A percentile compares a stretch with the other conserved stretches of the same genome.
Evolutionary conservation across 2,888 invertebrate species (phyloP).

Genomic region (Cyclophora punctaria): DNA sequence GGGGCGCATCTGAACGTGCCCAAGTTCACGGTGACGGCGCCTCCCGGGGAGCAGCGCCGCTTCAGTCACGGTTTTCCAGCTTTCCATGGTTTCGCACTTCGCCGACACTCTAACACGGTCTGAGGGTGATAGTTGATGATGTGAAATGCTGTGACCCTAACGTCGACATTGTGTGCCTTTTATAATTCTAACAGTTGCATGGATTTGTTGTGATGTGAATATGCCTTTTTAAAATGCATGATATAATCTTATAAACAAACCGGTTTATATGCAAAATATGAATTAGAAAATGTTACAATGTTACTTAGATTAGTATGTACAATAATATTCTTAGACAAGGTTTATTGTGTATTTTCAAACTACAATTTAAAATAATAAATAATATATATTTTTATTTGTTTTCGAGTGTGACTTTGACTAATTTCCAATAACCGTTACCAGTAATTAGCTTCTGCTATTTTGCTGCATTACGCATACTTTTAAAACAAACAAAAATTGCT

Average conservation of each 20-base stretch:
- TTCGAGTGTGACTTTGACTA: no score
- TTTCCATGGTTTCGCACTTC: conserved; percentile 79
- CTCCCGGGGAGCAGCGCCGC: conserved; percentile 71
- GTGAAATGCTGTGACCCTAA: conserved; percentile 39
- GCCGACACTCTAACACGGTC: conserved; percentile 81
- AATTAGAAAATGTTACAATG: no score
- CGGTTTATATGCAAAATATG: no score
- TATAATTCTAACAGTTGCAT: conserved; percentile 17
- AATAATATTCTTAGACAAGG: no score
- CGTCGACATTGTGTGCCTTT: conserved; percentile 9
- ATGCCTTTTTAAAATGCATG: conserved; percentile 15
- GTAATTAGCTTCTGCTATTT: neutral
- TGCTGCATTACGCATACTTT: conserved; percentile 1
- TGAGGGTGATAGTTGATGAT: conserved; percentile 56
- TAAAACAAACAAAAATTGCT: conserved; percentile 21
- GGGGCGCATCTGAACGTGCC: conserved; percentile 71
- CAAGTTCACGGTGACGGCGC: conserved; percentile 70
- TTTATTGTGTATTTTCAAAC: no score
- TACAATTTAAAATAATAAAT: no score
- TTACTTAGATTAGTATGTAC: no score
- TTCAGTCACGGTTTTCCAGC: conserved; percentile 65
- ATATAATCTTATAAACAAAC: neutral
- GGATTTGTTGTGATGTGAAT: conserved; percentile 7
- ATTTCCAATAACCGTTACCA: no score
- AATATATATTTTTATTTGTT: no score